Base-by-base conservation (phyloP, 2,888 invertebrate species). In the Andrena dorsata region DNA sequence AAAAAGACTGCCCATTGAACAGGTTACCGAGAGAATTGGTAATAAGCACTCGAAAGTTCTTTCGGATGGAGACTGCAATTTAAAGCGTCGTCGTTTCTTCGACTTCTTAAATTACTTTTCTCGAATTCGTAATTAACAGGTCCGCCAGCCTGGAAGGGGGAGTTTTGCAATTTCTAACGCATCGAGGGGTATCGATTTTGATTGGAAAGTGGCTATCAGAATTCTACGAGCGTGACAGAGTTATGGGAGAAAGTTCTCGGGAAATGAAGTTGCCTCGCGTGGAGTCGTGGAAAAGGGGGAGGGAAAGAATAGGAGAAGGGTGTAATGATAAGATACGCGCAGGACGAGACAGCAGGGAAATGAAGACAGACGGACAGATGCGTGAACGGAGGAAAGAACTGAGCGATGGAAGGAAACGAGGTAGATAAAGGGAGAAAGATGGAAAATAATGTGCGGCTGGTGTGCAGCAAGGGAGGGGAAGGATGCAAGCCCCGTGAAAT, bases 401-500 rank as follows among this genome's bases (percentile, higher is more conserved):
- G 35, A 7, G 4, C 10, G 16, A 47, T 47, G 30, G 28, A 26
- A n/a, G 64, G 49, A 20, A 20, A 56, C 53, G n/a, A 26, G n/a
- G n/a, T 2, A 3, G 49, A 28, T 0, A 6, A 35, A 61, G 30
- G 13, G n/a, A 23, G 41, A 71, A 47, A 32, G 47, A 68, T 20
- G 64, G 69, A 51, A 49, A 56, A 53, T 49, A 63, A 72, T 49
- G 61, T n/a, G 61, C 47, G 61, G 20, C 58, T 28, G 61, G 70
- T n/a, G 75, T 68, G 26, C 3, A 56, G 79, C 41, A 61, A 79
- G 32, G 41, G 58, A 30, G n/a, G 47, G 60, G 49, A 86, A 83
- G 83, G 84, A 88, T 86, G 83, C 86, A 83, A 87, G 66, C 86
- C 84, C 88, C 88, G 89, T 86, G 87, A 90, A 90, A 92, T 92